Evolutionary conservation across 2,113 vertebrate genomes (phyloP).

Genomic region (Anguilla japonica): DNA sequence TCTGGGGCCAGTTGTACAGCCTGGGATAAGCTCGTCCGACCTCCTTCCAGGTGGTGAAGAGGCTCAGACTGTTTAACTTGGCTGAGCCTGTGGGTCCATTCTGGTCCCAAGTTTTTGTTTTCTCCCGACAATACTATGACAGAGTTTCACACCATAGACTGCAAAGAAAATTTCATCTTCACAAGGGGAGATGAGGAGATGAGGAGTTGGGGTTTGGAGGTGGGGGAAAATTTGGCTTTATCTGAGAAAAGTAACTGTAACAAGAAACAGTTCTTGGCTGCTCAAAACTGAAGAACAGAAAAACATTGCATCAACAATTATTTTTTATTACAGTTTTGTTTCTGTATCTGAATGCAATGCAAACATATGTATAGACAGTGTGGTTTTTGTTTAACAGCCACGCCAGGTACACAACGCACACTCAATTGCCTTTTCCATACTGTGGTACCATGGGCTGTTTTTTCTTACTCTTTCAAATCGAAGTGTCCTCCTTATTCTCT

Average conservation of each 20-base stretch:
- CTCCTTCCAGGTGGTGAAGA: slow-evolving; percentile 32
- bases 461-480: neutral
- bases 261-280: slow-evolving; percentile 18
- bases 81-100: slow-evolving; percentile 39
- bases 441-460: neutral
- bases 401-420: neutral
- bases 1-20: neutral
- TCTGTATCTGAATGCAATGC: slow-evolving; percentile 10
- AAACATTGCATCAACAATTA: neutral
- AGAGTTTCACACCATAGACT: slow-evolving; percentile 34
- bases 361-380: neutral
- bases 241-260: slow-evolving; percentile 16
- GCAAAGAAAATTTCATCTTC: slow-evolving; percentile 46
- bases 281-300: neutral
- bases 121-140: slow-evolving; percentile 27
- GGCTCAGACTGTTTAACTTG: slow-evolving; percentile 52
- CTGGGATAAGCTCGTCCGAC: neutral
- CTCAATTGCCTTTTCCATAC: neutral
- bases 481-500: neutral
- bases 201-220: neutral
- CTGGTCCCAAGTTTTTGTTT: slow-evolving; percentile 44
- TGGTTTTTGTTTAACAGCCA: neutral
- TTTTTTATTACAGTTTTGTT: neutral
- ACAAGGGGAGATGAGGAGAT: neutral
- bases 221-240: slow-evolving; percentile 17